Percentiles rank a stretch among this genome's conserved stretches.
Conservation (phyloP, 2,113 vertebrate genomes). For the Catharus minimus region DNA sequence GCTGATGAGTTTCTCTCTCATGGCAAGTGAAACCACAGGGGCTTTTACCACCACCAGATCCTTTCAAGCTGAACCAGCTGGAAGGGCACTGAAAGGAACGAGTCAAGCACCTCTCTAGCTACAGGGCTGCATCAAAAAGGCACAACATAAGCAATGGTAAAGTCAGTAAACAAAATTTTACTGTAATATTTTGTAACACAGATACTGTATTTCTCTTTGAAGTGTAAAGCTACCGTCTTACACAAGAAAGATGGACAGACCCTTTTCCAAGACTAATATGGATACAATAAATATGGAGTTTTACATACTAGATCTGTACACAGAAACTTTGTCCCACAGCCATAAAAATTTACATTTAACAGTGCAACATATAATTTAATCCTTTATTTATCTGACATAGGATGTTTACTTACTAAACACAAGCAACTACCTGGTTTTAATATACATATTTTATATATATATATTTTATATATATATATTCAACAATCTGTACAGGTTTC, state of each 20-base stretch:
- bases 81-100: not conserved
- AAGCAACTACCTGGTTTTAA: constrained; percentile 88
- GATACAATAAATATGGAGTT: constrained; percentile 97
- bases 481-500: constrained; percentile 93
- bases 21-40: not conserved
- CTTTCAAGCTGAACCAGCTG: not conserved
- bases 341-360: constrained; percentile 97
- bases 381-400: constrained; percentile 83
- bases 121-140: constrained; percentile 39
- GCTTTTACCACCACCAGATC: not conserved
- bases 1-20: not conserved
- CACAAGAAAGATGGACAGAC: constrained; percentile 87
- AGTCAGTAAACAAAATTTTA: constrained; percentile 96
- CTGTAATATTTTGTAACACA: constrained; percentile 95
- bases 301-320: constrained; percentile 98
- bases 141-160: constrained; percentile 69
- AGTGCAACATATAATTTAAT: constrained; percentile 95
- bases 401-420: constrained; percentile 87
- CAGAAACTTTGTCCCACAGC: constrained; percentile 90
- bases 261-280: constrained; percentile 92
- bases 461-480: constrained; percentile 78
- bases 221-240: constrained; percentile 94
- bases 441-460: constrained; percentile 84
- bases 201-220: constrained; percentile 84
- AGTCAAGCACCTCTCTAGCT: not conserved